Evolutionary conservation across 2,113 vertebrate genomes (phyloP).

Genomic region (Oreochromis spilurus): DNA sequence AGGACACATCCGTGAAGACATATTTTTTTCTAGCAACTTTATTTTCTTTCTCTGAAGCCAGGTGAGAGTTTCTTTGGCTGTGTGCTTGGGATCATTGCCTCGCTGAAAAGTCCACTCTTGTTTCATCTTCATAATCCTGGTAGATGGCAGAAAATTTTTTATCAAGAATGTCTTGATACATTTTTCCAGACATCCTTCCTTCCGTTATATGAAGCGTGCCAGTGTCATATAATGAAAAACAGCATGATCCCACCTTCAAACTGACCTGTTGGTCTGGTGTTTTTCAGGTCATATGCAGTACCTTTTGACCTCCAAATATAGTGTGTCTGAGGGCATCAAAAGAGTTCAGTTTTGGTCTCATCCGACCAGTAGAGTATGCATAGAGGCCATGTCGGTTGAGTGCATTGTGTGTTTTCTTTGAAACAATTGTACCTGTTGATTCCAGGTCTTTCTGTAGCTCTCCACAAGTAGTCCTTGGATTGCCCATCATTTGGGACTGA

Average conservation of each 20-base stretch:
- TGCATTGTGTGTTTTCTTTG: accelerated
- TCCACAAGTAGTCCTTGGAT: neutral
- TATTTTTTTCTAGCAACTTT: neutral
- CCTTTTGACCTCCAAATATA: neutral
- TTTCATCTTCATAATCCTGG: neutral
- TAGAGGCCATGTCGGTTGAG: neutral
- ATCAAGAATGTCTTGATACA: neutral
- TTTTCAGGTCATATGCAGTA: neutral
- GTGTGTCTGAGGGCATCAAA: neutral
- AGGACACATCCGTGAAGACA: neutral
- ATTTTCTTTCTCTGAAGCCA: neutral
- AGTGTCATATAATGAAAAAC: neutral
- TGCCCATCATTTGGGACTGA: neutral
- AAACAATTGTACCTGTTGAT: neutral
- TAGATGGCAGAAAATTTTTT: neutral
- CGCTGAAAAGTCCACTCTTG: neutral
- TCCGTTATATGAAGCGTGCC: neutral
- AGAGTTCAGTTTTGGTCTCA: neutral
- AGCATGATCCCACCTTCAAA: neutral
- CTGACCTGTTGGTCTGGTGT: neutral
- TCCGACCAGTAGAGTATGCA: neutral
- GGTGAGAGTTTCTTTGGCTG: neutral
- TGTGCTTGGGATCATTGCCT: neutral
- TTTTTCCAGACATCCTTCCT: neutral
- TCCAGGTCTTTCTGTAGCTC: neutral